A percentile compares a stretch with the other conserved stretches of the same genome.
Conservation (phyloP, 37 sponge, comb jelly and placozoan species). For the Ephydatia muelleri region DNA sequence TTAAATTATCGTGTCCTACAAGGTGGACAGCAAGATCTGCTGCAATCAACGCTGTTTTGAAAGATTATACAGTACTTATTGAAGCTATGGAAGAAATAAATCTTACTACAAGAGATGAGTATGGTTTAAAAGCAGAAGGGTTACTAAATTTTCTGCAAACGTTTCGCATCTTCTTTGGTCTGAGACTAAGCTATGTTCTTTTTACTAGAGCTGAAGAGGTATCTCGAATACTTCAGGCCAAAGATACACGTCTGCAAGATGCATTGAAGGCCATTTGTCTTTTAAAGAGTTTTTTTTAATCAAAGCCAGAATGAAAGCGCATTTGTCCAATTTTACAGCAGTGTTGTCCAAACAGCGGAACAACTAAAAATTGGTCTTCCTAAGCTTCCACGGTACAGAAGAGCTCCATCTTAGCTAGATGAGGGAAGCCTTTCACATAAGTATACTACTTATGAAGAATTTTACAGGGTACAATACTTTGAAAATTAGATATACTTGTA, state of each 20-base stretch:
- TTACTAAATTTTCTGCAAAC: conserved; percentile 42
- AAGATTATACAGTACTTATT: no score
- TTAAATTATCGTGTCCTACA: conserved; percentile 56
- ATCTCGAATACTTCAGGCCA: no score
- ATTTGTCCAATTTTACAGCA: no score
- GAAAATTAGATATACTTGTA: conserved; percentile 35
- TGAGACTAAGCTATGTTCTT: conserved; percentile 34
- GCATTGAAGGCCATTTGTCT: conserved; percentile 48
- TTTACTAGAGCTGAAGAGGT: no score
- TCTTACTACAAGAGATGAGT: no score
- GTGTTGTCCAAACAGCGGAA: conserved; percentile 11
- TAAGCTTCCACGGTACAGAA: conserved; percentile 43
- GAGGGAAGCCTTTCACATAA: no score
- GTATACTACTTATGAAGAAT: conserved; percentile 28
- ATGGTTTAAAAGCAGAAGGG: no score
- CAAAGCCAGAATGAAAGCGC: conserved; percentile 21
- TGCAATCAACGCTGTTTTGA: no score
- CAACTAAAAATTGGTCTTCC: conserved; percentile 33
- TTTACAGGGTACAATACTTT: conserved; percentile 37
- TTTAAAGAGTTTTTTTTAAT: conserved; percentile 27
- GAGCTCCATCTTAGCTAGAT: conserved; percentile 42
- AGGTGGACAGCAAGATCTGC: no score
- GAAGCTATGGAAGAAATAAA: no score
- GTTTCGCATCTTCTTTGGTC: conserved; percentile 58
- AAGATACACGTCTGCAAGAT: conserved; percentile 48